phyloP scores from a whole-genome alignment of 2,113 vertebrate species.

The Genyomyrus donnyi region DNA sequence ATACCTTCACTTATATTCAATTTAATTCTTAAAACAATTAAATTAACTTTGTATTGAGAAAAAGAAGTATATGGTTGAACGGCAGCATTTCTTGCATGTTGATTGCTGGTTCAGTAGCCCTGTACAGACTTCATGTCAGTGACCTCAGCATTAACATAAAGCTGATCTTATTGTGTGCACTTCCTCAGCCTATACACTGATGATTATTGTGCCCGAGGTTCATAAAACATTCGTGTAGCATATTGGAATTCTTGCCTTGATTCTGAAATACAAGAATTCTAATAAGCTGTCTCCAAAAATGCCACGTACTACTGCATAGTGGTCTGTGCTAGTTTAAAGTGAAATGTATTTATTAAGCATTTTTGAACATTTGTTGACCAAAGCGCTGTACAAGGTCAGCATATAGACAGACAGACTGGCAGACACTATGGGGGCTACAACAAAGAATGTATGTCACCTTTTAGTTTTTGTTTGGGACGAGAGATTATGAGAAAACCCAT shows the following conservation, averaged over 20 bases:
- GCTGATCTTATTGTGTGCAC: background rate
- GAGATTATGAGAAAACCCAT: background rate
- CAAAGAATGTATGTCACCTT: background rate
- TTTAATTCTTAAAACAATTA: background rate
- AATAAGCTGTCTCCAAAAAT: background rate
- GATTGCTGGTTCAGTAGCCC: background rate
- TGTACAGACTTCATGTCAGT: background rate
- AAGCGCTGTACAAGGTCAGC: background rate
- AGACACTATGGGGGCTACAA: background rate
- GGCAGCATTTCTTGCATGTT: background rate
- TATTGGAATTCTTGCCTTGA: background rate
- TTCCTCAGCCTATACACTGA: background rate
- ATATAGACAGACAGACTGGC: too few relatives aligned
- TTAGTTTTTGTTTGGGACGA: background rate
- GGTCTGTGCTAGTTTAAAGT: background rate
- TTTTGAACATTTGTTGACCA: background rate
- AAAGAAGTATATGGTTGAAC: background rate
- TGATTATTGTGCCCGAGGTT: background rate
- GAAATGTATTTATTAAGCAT: background rate
- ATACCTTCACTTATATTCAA: background rate
- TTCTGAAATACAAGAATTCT: background rate
- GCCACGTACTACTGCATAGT: background rate
- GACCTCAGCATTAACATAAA: background rate
- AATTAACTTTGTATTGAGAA: background rate
- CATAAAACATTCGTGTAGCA: background rate